Evolutionary conservation across 2,888 invertebrate species (phyloP).

Genomic region (Leucania comma): DNA sequence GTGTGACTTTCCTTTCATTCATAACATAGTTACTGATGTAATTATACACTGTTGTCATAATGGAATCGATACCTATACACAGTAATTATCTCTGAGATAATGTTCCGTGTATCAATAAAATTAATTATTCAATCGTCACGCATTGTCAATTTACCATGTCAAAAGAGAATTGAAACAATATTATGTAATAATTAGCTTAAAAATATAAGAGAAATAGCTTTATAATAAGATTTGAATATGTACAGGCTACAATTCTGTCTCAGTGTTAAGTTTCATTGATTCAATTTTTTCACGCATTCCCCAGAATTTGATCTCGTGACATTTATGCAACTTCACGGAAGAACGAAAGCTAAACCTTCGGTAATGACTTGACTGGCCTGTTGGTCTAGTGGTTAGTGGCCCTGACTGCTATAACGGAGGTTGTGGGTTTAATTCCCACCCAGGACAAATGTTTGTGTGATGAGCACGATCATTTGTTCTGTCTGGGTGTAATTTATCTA

Average conservation of each 20-base stretch:
- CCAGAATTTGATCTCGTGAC: slow-evolving; percentile 54
- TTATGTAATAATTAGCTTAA: not conserved
- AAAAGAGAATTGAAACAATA: slow-evolving; percentile 26
- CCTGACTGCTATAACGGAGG: no score
- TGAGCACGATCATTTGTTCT: no score
- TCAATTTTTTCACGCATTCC: slow-evolving; percentile 45
- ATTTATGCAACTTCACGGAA: slow-evolving; percentile 70
- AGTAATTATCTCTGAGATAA: slow-evolving; percentile 34
- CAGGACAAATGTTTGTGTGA: no score
- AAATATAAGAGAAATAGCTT: no score
- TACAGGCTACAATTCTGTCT: slow-evolving; percentile 17
- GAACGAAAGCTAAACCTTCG: slow-evolving; percentile 71
- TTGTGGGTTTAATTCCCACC: no score
- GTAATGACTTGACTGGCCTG: no score
- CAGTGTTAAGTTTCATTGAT: slow-evolving; percentile 7
- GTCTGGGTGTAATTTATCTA: no score
- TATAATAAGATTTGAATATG: not conserved
- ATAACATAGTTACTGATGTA: slow-evolving; percentile 7
- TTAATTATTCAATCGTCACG: slow-evolving; percentile 20
- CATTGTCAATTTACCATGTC: slow-evolving; percentile 26
- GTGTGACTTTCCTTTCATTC: slow-evolving; percentile 8
- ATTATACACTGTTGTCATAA: slow-evolving; percentile 1
- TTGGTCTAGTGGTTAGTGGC: no score
- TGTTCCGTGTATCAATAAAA: slow-evolving; percentile 41
- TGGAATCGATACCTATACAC: slow-evolving; percentile 28